A percentile compares a stretch with the other conserved stretches of the same genome.
Conservation (phyloP, 2,797 vertebrate genomes). For the Sebastes iracundus region DNA sequence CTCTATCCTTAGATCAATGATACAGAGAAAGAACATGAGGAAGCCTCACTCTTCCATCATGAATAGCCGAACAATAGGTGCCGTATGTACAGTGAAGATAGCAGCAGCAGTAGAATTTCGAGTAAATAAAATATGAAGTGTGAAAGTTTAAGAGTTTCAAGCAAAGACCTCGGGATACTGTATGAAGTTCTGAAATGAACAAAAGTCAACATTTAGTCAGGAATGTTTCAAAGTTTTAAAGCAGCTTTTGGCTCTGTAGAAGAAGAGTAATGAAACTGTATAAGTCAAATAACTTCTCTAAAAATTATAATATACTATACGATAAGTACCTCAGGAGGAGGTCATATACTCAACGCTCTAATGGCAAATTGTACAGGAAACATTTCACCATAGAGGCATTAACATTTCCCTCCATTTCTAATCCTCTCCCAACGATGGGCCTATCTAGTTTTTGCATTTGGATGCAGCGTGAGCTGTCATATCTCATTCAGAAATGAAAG, state of each 20-base stretch:
- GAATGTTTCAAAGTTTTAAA: conserved; percentile 4
- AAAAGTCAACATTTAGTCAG: background rate
- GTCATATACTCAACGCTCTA: background rate
- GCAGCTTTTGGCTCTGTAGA: background rate
- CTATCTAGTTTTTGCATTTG: conserved; percentile 51
- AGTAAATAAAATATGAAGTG: background rate
- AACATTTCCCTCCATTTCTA: conserved; percentile 41
- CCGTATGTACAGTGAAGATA: background rate
- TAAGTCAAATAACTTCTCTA: background rate
- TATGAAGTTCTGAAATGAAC: background rate
- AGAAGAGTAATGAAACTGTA: background rate
- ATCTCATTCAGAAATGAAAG: conserved; percentile 69
- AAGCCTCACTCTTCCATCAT: background rate
- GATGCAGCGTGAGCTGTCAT: conserved; percentile 45
- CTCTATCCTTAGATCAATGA: background rate
- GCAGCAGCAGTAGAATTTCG: background rate
- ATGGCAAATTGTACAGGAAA: conserved; percentile 22
- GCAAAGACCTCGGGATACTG: background rate
- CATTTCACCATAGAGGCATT: conserved; percentile 14
- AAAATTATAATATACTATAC: background rate
- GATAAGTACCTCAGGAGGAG: background rate
- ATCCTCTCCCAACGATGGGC: conserved; percentile 38
- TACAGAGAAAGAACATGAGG: background rate
- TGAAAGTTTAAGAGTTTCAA: background rate
- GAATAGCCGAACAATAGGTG: background rate